A percentile compares a stretch with the other conserved stretches of the same genome.
Evolutionary conservation across 2,888 invertebrate genomes (phyloP).

Genomic region (Cerceris ruficornis): DNA sequence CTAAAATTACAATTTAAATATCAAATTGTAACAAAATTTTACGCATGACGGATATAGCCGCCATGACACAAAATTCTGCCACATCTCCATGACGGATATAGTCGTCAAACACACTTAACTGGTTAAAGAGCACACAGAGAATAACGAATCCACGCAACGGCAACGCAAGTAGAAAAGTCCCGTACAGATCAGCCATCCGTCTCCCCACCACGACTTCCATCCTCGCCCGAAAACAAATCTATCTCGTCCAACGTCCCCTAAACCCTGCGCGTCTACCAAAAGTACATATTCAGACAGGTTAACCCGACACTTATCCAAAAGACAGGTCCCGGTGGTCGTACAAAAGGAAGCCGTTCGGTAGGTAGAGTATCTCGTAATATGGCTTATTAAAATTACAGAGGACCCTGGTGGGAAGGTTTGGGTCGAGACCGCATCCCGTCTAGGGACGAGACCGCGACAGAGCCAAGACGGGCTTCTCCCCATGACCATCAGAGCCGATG

Average conservation of each 20-base stretch:
- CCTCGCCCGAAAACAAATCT: too few species aligned
- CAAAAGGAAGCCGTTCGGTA: conserved; percentile 68
- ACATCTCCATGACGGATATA: too few species aligned
- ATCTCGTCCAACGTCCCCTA: not conserved
- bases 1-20: too few species aligned
- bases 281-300: not conserved
- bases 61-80: too few species aligned
- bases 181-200: too few species aligned
- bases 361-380: conserved; percentile 72
- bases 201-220: too few species aligned
- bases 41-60: too few species aligned
- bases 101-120: too few species aligned
- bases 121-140: too few species aligned
- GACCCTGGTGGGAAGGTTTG: conserved; percentile 62
- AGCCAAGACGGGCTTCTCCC: conserved; percentile 57
- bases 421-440: conserved; percentile 75
- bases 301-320: conserved; percentile 13
- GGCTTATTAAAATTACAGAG: conserved; percentile 81
- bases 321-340: conserved; percentile 5
- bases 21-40: too few species aligned
- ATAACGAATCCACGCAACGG: too few species aligned
- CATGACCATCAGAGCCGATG: conserved; percentile 77
- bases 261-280: not conserved
- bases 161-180: too few species aligned
- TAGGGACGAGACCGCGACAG: conserved; percentile 77